Conservation (phyloP, 2,888 invertebrate species). For the Oligia fasciuncula region DNA sequence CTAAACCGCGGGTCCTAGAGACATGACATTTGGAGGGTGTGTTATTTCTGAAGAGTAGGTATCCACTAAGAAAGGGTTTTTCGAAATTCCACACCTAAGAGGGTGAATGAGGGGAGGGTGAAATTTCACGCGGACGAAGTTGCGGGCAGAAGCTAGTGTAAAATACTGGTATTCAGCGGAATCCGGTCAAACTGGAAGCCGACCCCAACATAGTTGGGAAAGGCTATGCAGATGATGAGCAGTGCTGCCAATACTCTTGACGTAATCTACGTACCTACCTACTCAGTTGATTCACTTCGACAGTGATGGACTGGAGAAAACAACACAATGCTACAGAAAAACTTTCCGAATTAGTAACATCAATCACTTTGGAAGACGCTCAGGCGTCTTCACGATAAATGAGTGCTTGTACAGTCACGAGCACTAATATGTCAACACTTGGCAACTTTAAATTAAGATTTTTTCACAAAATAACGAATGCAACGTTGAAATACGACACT, state of each 20-base stretch:
- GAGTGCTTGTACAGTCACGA: neutral
- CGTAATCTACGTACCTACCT: neutral
- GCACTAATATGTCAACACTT: too few species aligned
- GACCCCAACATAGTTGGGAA: neutral
- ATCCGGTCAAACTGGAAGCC: neutral
- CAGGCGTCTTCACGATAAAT: constrained; percentile 23
- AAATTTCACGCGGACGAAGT: too few species aligned
- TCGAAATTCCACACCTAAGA: too few species aligned
- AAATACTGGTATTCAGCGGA: neutral
- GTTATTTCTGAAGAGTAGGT: too few species aligned
- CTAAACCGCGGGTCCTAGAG: too few species aligned
- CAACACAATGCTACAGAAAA: neutral
- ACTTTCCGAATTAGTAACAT: constrained; percentile 15
- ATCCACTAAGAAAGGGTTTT: too few species aligned
- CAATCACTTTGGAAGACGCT: constrained; percentile 22
- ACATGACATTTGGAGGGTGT: too few species aligned
- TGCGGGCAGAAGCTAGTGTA: too few species aligned
- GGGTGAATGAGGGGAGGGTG: too few species aligned
- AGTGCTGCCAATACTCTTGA: neutral
- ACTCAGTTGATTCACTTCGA: neutral
- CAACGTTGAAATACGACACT: too few species aligned
- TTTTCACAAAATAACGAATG: too few species aligned
- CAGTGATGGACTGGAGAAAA: constrained; percentile 8
- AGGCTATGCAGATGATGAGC: neutral
- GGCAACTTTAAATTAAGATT: too few species aligned